Conservation (phyloP, 2,888 invertebrate species). For the Erebia aethiops region DNA sequence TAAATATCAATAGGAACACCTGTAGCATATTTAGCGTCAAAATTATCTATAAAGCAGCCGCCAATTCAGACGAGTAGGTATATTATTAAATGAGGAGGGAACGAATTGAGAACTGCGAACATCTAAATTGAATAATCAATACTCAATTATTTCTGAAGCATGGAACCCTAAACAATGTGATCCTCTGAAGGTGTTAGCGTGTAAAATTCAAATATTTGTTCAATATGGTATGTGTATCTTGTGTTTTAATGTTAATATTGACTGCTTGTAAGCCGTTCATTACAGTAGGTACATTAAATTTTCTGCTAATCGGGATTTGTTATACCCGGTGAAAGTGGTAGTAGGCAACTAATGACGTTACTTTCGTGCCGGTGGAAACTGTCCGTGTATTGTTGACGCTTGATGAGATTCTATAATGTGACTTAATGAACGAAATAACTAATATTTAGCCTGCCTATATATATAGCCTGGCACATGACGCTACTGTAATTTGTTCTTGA, state of each 20-base stretch:
- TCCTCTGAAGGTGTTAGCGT: constrained; percentile 18
- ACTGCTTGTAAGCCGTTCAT: constrained; percentile 15
- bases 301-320: constrained; percentile 39
- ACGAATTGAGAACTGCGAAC: too few species aligned
- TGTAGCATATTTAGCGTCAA: too few species aligned
- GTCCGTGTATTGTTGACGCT: constrained; percentile 44
- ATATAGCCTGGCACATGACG: neutral
- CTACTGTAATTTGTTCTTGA: neutral
- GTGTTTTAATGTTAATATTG: constrained; percentile 29
- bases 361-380: constrained; percentile 40
- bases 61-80: too few species aligned
- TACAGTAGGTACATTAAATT: constrained; percentile 27
- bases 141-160: neutral
- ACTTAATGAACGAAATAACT: constrained; percentile 33
- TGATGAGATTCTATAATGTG: constrained; percentile 42
- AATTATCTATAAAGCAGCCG: too few species aligned
- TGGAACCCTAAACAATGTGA: constrained; percentile 1
- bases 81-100: too few species aligned
- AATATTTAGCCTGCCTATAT: too few species aligned
- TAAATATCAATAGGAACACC: too few species aligned
- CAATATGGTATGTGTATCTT: neutral
- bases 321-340: constrained; percentile 39
- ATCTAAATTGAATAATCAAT: neutral
- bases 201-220: constrained; percentile 26
- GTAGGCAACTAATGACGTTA: constrained; percentile 32